Evolutionary conservation across 2,113 vertebrate species (phyloP).

Genomic region (Irena cyanogastra): DNA sequence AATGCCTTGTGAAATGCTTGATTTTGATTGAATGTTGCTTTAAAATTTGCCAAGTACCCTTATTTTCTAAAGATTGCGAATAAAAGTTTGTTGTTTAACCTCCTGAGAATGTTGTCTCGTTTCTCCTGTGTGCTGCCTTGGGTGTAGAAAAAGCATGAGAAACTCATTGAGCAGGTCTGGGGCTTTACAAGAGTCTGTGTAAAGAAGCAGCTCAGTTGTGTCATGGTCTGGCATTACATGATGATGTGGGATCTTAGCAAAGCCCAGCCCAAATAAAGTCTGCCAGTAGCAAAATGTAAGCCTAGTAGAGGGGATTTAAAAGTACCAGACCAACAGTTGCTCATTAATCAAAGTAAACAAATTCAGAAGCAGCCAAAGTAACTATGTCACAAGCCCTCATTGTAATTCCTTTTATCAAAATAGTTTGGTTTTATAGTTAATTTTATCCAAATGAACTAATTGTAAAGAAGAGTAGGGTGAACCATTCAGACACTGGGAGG

Average conservation of each 20-base stretch:
- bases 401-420: background rate
- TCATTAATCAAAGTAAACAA: background rate
- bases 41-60: background rate
- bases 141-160: background rate
- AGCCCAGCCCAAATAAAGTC: background rate
- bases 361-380: background rate
- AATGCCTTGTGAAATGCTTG: background rate
- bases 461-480: background rate
- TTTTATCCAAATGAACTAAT: background rate
- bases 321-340: background rate
- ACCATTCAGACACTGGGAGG: background rate
- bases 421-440: background rate
- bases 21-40: background rate
- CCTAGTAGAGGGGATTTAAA: background rate
- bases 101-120: background rate
- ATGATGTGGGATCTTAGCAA: background rate
- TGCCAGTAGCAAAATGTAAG: background rate
- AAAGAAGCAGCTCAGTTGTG: background rate
- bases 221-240: background rate
- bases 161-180: rapidly evolving
- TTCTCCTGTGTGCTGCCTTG: background rate
- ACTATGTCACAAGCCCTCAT: background rate
- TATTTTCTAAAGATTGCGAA: background rate
- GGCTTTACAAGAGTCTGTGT: background rate
- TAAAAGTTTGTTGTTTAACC: background rate